Percentiles rank a stretch among this genome's conserved stretches.
phyloP scores from a whole-genome alignment of 2,113 vertebrate genomes.

The Lagopus leucura region DNA sequence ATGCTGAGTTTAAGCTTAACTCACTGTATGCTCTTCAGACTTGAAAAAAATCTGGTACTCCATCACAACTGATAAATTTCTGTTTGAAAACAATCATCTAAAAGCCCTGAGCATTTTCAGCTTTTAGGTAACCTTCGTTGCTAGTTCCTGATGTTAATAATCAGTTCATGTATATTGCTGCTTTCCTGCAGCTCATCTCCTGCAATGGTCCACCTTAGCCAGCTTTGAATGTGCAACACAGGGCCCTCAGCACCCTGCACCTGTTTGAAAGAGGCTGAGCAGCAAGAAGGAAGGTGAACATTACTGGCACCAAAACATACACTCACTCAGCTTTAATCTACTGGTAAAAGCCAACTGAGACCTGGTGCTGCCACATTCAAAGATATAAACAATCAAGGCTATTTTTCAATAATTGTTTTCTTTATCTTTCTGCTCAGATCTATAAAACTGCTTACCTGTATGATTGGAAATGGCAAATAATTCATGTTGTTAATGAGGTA shows the following conservation, averaged over 20 bases:
- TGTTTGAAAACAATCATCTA: no score
- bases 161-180: neutral
- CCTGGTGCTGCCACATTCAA: neutral
- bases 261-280: neutral
- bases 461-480: conserved; percentile 90
- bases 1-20: neutral
- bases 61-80: neutral
- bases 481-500: conserved; percentile 93
- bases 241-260: neutral
- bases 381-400: neutral
- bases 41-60: neutral
- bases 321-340: neutral
- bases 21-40: neutral
- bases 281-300: neutral
- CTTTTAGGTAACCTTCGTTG: neutral
- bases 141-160: neutral
- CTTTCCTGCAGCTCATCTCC: neutral
- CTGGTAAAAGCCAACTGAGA: neutral
- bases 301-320: neutral
- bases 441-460: conserved; percentile 84
- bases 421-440: neutral
- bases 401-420: neutral
- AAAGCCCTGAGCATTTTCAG: neutral
- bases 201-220: neutral
- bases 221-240: neutral